Conservation (phyloP, 1,140 invertebrate genomes). For the Euwallacea fornicatus region DNA sequence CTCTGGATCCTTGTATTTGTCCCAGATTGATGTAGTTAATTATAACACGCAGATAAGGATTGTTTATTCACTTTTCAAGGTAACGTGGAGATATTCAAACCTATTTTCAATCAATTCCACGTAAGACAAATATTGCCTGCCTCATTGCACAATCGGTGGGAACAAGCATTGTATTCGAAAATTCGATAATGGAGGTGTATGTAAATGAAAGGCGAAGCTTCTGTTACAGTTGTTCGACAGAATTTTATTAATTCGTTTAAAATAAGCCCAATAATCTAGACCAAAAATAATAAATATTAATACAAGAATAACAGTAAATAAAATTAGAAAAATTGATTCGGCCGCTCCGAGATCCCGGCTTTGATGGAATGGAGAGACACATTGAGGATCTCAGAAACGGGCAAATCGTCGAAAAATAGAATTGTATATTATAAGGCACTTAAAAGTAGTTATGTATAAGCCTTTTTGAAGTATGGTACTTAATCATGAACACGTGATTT, state of each 20-base stretch:
- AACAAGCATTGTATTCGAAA: too few species aligned
- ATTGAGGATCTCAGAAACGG: neutral
- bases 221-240: neutral
- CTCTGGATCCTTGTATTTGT: neutral
- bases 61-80: neutral
- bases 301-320: slow-evolving; percentile 20
- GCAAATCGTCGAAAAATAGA: slow-evolving; percentile 11
- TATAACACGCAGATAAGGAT: neutral
- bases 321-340: slow-evolving; percentile 12
- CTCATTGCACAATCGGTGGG: neutral
- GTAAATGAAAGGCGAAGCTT: too few species aligned
- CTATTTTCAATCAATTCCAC: neutral
- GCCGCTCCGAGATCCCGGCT: slow-evolving; percentile 5
- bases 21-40: neutral
- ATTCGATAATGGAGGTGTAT: too few species aligned
- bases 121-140: neutral
- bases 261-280: slow-evolving; percentile 17
- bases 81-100: neutral
- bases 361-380: slow-evolving; percentile 39
- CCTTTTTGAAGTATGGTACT: neutral
- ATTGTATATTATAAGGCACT: slow-evolving; percentile 49
- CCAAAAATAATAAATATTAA: slow-evolving; percentile 21
- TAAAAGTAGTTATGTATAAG: slow-evolving; percentile 23
- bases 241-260: slow-evolving; percentile 5
- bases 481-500: slow-evolving; percentile 42